A percentile compares a stretch with the other conserved stretches of the same genome.
Conservation (phyloP, 2,888 invertebrate genomes). For the Parascotia fuliginaria region DNA sequence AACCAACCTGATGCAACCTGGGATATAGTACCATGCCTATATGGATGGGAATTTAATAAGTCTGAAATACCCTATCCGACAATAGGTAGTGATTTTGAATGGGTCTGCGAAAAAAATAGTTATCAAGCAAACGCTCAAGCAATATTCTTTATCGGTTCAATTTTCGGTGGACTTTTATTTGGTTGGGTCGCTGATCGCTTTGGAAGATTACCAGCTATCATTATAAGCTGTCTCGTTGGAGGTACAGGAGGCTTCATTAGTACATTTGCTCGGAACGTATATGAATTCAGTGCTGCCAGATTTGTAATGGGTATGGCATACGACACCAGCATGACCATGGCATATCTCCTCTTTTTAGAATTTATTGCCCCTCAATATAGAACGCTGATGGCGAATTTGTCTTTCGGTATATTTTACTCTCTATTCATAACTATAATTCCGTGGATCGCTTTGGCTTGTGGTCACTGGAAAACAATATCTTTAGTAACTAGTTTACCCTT, state of each 20-base stretch:
- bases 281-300: constrained; percentile 57
- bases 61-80: constrained; percentile 48
- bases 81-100: constrained; percentile 62
- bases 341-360: constrained; percentile 63
- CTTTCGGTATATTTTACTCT: constrained; percentile 64
- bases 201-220: constrained; percentile 61
- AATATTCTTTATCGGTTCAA: constrained; percentile 62
- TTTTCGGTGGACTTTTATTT: constrained; percentile 58
- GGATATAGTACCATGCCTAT: constrained; percentile 53
- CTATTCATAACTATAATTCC: constrained; percentile 54
- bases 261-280: constrained; percentile 54
- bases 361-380: constrained; percentile 67
- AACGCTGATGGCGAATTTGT: constrained; percentile 57
- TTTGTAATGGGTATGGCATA: constrained; percentile 67
- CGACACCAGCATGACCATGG: constrained; percentile 67
- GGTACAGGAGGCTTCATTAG: constrained; percentile 58
- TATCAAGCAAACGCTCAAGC: constrained; percentile 67
- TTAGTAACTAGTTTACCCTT: constrained; percentile 64
- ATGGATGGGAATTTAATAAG: no score
- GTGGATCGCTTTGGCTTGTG: constrained; percentile 61
- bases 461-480: constrained; percentile 63
- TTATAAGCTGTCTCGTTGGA: constrained; percentile 55
- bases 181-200: constrained; percentile 65
- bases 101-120: constrained; percentile 65
- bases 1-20: constrained; percentile 49